phyloP scores from a whole-genome alignment of 30 jellyfish, hydroid and myxozoan species.

The Cassiopea xamachana region DNA sequence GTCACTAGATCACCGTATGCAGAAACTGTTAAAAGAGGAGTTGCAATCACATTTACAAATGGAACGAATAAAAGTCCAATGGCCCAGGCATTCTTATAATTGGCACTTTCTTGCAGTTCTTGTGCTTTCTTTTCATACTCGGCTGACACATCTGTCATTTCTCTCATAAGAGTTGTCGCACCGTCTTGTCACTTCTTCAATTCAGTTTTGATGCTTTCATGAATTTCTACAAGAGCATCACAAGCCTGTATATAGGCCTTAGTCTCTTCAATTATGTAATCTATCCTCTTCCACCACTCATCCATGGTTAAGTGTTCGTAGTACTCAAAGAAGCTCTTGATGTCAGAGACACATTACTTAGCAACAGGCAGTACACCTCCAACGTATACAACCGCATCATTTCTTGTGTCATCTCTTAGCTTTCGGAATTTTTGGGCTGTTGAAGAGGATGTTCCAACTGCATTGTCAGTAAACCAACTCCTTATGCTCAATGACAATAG shows the following conservation, averaged over 20 bases:
- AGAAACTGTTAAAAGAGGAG: conserved; percentile 6
- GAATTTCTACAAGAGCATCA: conserved; percentile 41
- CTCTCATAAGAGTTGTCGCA: conserved; percentile 15
- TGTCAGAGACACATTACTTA: conserved; percentile 23
- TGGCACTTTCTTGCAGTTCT: conserved; percentile 3
- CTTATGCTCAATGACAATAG: conserved; percentile 45
- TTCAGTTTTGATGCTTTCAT: conserved; percentile 23
- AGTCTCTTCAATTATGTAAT: conserved; percentile 42
- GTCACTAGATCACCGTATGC: conserved; percentile 16
- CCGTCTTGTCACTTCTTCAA: conserved; percentile 49
- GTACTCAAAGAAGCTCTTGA: conserved; percentile 37
- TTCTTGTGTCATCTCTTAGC: conserved; percentile 34
- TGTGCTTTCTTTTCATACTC: conserved; percentile 38
- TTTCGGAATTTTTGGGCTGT: conserved; percentile 21
- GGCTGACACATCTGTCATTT: conserved; percentile 43
- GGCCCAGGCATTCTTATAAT: conserved; percentile 41
- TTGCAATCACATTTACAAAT: conserved; percentile 23
- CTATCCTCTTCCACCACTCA: conserved; percentile 58
- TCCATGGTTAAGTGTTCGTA: conserved; percentile 25
- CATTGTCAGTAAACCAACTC: conserved; percentile 28
- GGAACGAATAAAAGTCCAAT: conserved; percentile 54
- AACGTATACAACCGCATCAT: conserved; percentile 57
- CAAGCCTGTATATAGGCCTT: conserved; percentile 38
- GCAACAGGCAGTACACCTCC: conserved; percentile 45
- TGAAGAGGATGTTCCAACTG: conserved; percentile 10